Percentiles rank a stretch among this genome's conserved stretches.
These are phyloP conservation scores for Bombus waltoni DNA, from an alignment of 1,140 invertebrate species.

Conservation along the genomic window DNA sequence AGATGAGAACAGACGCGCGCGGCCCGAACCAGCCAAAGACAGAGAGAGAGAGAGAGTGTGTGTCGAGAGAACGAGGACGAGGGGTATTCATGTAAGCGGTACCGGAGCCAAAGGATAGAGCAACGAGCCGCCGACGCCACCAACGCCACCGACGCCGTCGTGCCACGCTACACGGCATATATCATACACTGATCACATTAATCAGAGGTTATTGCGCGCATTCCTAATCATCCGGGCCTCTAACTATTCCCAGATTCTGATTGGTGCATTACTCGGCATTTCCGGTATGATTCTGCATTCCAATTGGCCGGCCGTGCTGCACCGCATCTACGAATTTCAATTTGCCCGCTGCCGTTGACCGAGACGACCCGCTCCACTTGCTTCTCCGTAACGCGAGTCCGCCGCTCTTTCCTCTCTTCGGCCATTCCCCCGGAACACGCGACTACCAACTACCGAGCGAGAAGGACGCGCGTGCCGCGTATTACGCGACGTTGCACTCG, in stretches of 20 bases:
- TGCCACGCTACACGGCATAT: constrained; percentile 67
- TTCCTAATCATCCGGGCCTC: constrained; percentile 83
- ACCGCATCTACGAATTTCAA: constrained; percentile 69
- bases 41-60: neutral
- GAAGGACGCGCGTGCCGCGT: no score
- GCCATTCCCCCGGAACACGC: no score
- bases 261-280: constrained; percentile 83
- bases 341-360: constrained; percentile 59
- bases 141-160: constrained; percentile 48
- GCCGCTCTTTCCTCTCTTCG: neutral
- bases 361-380: constrained; percentile 29
- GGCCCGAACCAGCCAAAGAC: neutral
- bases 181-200: constrained; percentile 82
- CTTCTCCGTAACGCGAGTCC: neutral
- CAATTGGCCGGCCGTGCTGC: constrained; percentile 76
- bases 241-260: constrained; percentile 83
- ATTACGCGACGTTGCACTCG: no score
- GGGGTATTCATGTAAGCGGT: constrained; percentile 70
- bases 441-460: no score
- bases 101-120: constrained; percentile 77
- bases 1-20: neutral
- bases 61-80: neutral
- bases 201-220: constrained; percentile 84
- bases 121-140: constrained; percentile 55
- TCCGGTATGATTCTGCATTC: constrained; percentile 83